phyloP scores from a whole-genome alignment of 2,888 invertebrate genomes.

The Netelia virgata region DNA sequence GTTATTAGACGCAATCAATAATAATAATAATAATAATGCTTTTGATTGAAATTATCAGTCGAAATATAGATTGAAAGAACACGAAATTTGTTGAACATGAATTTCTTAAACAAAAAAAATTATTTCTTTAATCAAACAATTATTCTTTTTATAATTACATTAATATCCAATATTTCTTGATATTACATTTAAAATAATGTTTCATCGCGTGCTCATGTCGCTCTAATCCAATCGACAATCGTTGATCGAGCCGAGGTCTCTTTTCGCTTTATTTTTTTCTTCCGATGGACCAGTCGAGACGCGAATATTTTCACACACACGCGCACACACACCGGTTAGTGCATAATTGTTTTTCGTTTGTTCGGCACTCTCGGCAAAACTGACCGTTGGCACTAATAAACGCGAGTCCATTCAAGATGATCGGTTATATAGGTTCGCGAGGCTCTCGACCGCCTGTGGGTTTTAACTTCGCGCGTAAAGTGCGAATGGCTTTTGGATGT shows the following conservation, averaged over 20 bases:
- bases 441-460: conserved; percentile 40
- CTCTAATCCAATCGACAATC: neutral
- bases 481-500: conserved; percentile 58
- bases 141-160: no score
- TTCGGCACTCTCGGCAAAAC: conserved; percentile 43
- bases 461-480: conserved; percentile 43
- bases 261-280: conserved; percentile 4
- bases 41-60: no score
- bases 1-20: no score
- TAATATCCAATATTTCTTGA: no score
- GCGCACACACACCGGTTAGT: neutral
- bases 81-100: no score
- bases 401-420: conserved; percentile 54
- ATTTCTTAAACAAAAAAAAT: no score
- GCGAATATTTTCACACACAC: conserved; percentile 59
- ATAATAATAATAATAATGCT: no score
- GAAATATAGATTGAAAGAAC: no score
- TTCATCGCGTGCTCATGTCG: neutral
- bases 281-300: conserved; percentile 62
- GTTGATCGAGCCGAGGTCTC: neutral
- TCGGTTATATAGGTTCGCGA: conserved; percentile 30
- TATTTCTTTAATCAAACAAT: no score
- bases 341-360: conserved; percentile 57
- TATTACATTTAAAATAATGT: neutral
- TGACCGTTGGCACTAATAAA: conserved; percentile 48